Percentiles rank a stretch among this genome's conserved stretches.
Conservation (phyloP, 2,113 vertebrate species). For the Halichoeres trimaculatus region DNA sequence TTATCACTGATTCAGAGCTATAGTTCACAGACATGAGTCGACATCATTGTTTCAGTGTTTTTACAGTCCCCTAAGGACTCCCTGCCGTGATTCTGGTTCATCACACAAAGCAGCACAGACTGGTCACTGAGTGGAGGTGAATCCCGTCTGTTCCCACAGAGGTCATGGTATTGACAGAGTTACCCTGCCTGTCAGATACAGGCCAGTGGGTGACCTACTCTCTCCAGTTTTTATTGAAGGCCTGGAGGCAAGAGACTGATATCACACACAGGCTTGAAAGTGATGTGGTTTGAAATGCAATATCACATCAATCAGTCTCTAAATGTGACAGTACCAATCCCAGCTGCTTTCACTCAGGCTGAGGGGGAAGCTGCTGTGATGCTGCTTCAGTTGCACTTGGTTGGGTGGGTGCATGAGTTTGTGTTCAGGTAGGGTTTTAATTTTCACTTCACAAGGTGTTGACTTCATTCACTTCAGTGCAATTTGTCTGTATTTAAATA, state of each 20-base stretch:
- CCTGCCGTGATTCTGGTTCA: constrained; percentile 28
- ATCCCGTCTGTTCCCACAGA: constrained; percentile 48
- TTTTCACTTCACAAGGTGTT: background rate
- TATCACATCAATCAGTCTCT: constrained; percentile 64
- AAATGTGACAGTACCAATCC: constrained; percentile 61
- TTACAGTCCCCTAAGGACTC: constrained; percentile 20
- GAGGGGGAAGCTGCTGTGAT: constrained; percentile 13
- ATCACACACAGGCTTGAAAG: constrained; percentile 54
- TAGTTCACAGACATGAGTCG: constrained; percentile 41
- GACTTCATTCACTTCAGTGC: background rate
- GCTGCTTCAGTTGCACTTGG: background rate
- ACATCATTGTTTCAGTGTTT: constrained; percentile 44
- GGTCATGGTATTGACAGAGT: constrained; percentile 67
- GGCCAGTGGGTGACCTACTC: constrained; percentile 62
- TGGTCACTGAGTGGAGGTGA: constrained; percentile 42
- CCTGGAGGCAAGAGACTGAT: constrained; percentile 56
- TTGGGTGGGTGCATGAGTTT: background rate
- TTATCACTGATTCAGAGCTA: constrained; percentile 59
- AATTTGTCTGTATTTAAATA: background rate
- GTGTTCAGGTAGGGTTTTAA: background rate
- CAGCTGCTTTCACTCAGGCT: constrained; percentile 53
- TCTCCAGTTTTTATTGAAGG: constrained; percentile 66
- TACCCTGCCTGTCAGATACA: constrained; percentile 61
- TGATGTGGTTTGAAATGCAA: constrained; percentile 63
- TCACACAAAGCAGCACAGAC: constrained; percentile 14